A percentile compares a stretch with the other conserved stretches of the same genome.
phyloP scores from a whole-genome alignment of 64 coral and sea anemone genomes.

The Dendronephthya gigantea region DNA sequence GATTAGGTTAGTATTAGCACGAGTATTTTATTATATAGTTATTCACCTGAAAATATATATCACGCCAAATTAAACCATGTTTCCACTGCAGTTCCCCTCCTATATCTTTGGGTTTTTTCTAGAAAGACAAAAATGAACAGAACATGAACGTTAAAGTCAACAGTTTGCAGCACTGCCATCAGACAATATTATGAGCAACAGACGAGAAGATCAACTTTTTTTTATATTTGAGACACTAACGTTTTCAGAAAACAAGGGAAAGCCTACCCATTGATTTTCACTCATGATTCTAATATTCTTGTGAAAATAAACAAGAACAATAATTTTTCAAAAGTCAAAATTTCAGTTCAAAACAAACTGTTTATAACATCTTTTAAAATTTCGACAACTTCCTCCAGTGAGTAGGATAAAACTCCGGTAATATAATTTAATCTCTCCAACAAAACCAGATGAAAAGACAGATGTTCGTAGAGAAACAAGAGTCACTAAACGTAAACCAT shows the following conservation, averaged over 20 bases:
- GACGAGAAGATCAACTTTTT: no score
- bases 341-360: background rate
- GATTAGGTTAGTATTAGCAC: no score
- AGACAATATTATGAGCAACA: no score
- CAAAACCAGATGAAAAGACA: no score
- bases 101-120: background rate
- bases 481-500: no score
- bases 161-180: no score
- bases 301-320: background rate
- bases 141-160: background rate
- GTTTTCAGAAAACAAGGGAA: background rate
- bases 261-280: background rate
- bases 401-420: background rate
- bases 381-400: background rate
- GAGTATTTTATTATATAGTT: background rate
- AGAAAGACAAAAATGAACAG: background rate
- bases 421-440: background rate
- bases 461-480: no score
- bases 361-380: background rate
- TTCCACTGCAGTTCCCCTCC: background rate
- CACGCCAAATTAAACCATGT: background rate
- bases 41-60: background rate
- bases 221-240: no score
- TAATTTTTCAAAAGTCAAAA: background rate
- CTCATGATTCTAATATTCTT: background rate